phyloP scores from a whole-genome alignment of 1,140 invertebrate species.

The Drosophila insularis region DNA sequence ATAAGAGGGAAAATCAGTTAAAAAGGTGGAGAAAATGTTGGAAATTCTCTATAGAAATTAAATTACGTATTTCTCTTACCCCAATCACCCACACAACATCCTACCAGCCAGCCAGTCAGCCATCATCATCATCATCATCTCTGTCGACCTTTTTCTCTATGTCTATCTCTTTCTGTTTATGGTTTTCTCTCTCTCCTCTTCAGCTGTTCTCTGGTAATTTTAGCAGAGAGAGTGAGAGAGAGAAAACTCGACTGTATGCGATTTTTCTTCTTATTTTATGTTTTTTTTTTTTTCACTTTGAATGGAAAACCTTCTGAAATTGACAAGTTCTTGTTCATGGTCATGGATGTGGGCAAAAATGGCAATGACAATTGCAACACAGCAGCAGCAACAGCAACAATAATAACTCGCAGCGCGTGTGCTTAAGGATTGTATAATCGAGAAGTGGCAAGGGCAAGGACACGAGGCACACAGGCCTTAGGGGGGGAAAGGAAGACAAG shows the following conservation, averaged over 20 bases:
- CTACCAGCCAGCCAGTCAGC: background rate
- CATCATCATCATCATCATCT: too few relatives aligned
- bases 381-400: conserved; percentile 19
- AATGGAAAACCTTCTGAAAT: conserved; percentile 42
- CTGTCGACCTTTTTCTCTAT: background rate
- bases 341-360: conserved; percentile 44
- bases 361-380: conserved; percentile 19
- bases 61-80: conserved; percentile 30
- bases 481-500: background rate
- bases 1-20: conserved; percentile 3
- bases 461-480: background rate
- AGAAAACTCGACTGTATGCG: conserved; percentile 2
- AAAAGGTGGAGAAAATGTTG: background rate
- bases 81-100: background rate
- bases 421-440: conserved; percentile 17
- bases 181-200: conserved; percentile 1
- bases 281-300: conserved; percentile 10
- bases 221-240: background rate
- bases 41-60: conserved; percentile 26
- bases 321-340: conserved; percentile 72
- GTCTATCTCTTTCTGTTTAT: background rate
- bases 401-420: background rate
- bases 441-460: conserved; percentile 18
- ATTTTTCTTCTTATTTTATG: background rate
- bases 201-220: background rate